Percentiles rank a stretch among this genome's conserved stretches.
Conservation (phyloP, 2,113 vertebrate species). For the Strix aluco region DNA sequence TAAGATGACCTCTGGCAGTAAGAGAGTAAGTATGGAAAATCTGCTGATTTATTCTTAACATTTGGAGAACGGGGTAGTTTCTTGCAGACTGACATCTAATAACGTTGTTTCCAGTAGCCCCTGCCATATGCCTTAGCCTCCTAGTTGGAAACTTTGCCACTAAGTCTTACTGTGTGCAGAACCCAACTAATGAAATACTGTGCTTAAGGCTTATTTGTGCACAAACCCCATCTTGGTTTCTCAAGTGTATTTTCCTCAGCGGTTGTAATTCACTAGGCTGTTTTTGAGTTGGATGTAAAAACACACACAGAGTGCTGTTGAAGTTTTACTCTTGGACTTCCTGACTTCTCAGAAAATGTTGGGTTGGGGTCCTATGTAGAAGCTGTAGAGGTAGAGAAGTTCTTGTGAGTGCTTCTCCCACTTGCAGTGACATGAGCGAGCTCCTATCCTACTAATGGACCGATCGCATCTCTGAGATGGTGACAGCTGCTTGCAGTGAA, state of each 20-base stretch:
- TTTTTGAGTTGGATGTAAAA: not conserved
- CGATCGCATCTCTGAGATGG: not conserved
- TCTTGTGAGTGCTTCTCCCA: not conserved
- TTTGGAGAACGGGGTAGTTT: not conserved
- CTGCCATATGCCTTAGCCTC: not conserved
- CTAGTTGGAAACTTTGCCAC: not conserved
- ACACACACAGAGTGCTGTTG: not conserved
- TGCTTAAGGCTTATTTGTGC: not conserved
- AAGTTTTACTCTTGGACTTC: not conserved
- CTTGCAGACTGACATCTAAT: not conserved
- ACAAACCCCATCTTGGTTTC: not conserved
- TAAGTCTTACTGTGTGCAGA: not conserved
- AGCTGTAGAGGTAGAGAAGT: not conserved
- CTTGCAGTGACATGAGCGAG: rapidly evolving
- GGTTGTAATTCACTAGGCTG: not conserved
- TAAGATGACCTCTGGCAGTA: not conserved
- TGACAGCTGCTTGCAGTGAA: not conserved
- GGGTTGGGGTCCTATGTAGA: not conserved
- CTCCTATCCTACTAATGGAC: not conserved
- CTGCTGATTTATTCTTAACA: not conserved
- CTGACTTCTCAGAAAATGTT: not conserved
- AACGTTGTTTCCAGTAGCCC: not conserved
- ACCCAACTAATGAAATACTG: not conserved
- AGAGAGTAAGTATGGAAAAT: not conserved
- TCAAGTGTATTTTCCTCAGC: not conserved